Conservation (phyloP, 1,140 invertebrate species). For the Carcinoscorpius rotundicauda region DNA sequence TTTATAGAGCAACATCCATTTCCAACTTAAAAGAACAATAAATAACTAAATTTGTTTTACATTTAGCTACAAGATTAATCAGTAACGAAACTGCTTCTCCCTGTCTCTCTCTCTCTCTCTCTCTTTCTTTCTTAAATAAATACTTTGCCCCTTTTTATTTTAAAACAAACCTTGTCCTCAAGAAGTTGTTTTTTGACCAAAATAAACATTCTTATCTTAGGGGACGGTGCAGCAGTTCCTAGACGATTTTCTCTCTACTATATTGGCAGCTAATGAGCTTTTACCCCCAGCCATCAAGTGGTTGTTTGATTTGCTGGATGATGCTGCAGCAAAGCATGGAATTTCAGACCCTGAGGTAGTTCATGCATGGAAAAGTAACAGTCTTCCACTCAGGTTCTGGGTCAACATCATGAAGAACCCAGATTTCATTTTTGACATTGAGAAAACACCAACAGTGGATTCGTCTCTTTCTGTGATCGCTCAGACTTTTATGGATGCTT, state of each 20-base stretch:
- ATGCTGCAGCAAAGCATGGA: conserved; percentile 67
- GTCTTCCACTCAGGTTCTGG: conserved; percentile 86
- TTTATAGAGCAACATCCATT: no score
- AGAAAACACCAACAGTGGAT: conserved; percentile 84
- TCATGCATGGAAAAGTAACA: conserved; percentile 94
- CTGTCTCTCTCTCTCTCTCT: no score
- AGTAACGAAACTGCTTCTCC: no score
- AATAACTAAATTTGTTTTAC: no score
- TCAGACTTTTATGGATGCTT: conserved; percentile 92
- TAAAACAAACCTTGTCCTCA: not conserved
- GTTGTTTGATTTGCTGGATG: conserved; percentile 88
- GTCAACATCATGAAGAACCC: conserved; percentile 95
- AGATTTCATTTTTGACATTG: conserved; percentile 91
- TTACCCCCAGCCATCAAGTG: conserved; percentile 83
- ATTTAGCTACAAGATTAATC: no score
- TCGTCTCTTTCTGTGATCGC: conserved; percentile 86
- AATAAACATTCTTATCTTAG: conserved; percentile 22
- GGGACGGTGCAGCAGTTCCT: conserved; percentile 94
- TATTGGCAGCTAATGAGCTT: conserved; percentile 73
- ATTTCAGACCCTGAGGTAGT: conserved; percentile 79
- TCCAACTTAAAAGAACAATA: no score
- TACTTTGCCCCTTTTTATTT: not conserved
- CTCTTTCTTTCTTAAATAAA: no score
- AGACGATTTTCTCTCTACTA: conserved; percentile 83
- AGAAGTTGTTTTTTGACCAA: not conserved